Evolutionary conservation across 2,113 vertebrate species (phyloP).

Genomic region (Acrocephalus arundinaceus): DNA sequence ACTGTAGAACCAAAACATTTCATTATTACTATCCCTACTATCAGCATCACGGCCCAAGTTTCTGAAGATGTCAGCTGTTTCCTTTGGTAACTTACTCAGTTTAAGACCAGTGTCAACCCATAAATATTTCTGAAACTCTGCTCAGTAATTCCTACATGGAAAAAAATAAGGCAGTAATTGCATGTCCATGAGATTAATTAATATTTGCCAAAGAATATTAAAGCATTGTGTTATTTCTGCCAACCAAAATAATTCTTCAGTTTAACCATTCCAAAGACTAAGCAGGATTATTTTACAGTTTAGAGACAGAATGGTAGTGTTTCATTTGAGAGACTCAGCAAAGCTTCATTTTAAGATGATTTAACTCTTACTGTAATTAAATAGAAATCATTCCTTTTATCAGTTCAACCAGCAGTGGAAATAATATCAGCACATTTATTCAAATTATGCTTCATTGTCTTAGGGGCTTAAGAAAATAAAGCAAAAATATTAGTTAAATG

Average conservation of each 20-base stretch:
- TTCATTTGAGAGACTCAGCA: not conserved
- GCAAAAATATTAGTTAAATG: not conserved
- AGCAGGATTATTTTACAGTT: not conserved
- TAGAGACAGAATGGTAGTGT: not conserved
- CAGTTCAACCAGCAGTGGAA: not conserved
- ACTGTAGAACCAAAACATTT: not conserved
- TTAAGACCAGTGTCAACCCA: not conserved
- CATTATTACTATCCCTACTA: not conserved
- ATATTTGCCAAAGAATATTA: not conserved
- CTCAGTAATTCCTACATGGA: not conserved
- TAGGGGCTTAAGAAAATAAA: not conserved
- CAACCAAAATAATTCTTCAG: not conserved
- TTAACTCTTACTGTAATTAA: not conserved
- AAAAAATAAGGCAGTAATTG: not conserved
- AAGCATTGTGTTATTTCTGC: not conserved
- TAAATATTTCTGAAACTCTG: not conserved
- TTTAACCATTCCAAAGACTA: not conserved
- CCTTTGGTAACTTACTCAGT: not conserved
- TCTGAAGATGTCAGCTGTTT: not conserved
- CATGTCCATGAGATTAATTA: not conserved
- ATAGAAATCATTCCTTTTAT: not conserved
- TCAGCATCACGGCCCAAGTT: not conserved
- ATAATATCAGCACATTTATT: not conserved
- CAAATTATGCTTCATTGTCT: not conserved
- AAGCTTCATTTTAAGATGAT: not conserved